Evolutionary conservation across 2,113 vertebrate species (phyloP), one percentile per base, ranked within the genome.

Genomic region (Aleadryas rufinucha): DNA sequence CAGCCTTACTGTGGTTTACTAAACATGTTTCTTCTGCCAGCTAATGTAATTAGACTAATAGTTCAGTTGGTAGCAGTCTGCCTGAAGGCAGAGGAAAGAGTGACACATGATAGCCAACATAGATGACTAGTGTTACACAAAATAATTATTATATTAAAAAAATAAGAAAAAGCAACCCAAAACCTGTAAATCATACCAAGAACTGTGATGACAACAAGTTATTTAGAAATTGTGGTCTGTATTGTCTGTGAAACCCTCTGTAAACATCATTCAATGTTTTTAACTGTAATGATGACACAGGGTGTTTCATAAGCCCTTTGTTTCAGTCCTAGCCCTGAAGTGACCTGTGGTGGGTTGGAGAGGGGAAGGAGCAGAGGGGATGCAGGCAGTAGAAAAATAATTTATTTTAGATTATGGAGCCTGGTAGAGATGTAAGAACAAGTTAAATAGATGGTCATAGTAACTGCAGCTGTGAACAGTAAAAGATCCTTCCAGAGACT

Each of bases 321-420:
- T 75, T 91, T 79, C 41, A 64, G n/a, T 35, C 50, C 41, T 53
- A 31, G 39, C 16, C 42, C 80, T 70, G 49, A 78, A 74, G 18
- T 0, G 0, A 63, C 16, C 17, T 60, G 10, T 13, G 7, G 7
- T 63, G 44, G 7, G 9, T 20, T 50, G 39, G 14, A 71, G 30
- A 44, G 8, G 26, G 7, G 11, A 53, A 66, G 31, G 31, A 89
- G 11, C 24, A 87, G 31, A 66, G 6, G 10, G 4, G 13, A 53
- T 49, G 11, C 13, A 53, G 22, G 10, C 33, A 72, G 22, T 19
- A 60, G 28, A 17, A 60, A 64, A 31, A 92, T 60, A 22, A 52
- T 85, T 68, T 82, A 26, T 75, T 89, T 94, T 53, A 49, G 44
- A 14, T 60, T 24, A 41, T 41, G 63, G 35, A 88, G 31, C 12